A percentile compares a stretch with the other conserved stretches of the same genome.
phyloP scores from a whole-genome alignment of 2,113 vertebrate genomes.

The Oncorhynchus gorbuscha region DNA sequence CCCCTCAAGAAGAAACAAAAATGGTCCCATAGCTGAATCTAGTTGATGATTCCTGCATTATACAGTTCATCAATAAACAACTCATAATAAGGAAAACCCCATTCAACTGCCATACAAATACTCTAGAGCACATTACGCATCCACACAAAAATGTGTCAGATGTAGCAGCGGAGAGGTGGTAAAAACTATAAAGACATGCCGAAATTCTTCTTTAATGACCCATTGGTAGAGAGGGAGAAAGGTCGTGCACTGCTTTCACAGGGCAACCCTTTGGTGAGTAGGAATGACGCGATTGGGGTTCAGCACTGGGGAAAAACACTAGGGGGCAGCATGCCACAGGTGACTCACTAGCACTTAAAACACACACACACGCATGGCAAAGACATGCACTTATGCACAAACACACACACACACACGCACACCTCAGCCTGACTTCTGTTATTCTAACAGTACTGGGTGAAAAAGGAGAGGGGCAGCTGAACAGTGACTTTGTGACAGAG shows the following conservation, averaged over 20 bases:
- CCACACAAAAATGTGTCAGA: not conserved
- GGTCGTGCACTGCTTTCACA: constrained; percentile 37
- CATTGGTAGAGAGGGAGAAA: constrained; percentile 36
- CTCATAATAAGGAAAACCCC: not conserved
- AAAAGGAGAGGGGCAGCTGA: constrained; percentile 16
- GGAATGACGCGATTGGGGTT: constrained; percentile 33
- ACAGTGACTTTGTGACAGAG: not conserved
- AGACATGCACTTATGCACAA: too few relatives aligned
- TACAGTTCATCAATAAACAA: not conserved
- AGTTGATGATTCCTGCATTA: too few relatives aligned
- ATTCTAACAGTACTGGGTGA: constrained; percentile 31
- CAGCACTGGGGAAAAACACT: too few relatives aligned
- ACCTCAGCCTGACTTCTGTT: constrained; percentile 18
- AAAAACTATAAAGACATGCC: constrained; percentile 13
- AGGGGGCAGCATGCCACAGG: too few relatives aligned
- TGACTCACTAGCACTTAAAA: constrained; percentile 15
- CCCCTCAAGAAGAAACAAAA: too few relatives aligned
- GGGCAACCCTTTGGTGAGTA: constrained; percentile 37
- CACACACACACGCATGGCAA: not conserved
- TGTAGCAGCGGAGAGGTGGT: not conserved
- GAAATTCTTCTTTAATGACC: constrained; percentile 14
- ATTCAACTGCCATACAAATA: not conserved
- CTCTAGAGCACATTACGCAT: not conserved
- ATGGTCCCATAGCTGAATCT: too few relatives aligned
- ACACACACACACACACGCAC: not conserved